Evolutionary conservation across 2,113 vertebrate species (phyloP).

Genomic region (Semnornis frantzii): DNA sequence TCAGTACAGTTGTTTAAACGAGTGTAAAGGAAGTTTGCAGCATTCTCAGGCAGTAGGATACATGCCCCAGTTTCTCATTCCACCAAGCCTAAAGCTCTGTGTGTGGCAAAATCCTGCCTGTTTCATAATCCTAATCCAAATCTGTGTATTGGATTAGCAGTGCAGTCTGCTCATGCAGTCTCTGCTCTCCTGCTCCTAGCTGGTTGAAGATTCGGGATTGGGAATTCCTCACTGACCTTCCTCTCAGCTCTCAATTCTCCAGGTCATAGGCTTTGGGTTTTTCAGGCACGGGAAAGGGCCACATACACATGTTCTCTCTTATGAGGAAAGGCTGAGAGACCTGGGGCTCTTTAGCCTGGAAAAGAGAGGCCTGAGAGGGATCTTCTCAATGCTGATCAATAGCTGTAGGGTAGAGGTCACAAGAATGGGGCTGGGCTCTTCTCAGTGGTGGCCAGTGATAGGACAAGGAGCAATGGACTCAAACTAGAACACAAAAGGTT

Average conservation of each 20-base stretch:
- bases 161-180: neutral
- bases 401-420: too few relatives aligned
- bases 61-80: neutral
- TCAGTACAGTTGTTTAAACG: slow-evolving; percentile 14
- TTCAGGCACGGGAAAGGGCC: neutral
- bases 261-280: neutral
- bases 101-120: neutral
- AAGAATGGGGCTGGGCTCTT: too few relatives aligned
- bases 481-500: too few relatives aligned
- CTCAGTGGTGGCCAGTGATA: too few relatives aligned
- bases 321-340: too few relatives aligned
- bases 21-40: slow-evolving; percentile 33
- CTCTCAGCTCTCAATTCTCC: neutral
- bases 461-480: too few relatives aligned
- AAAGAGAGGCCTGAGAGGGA: too few relatives aligned
- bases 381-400: too few relatives aligned
- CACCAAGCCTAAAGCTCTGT: neutral
- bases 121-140: neutral
- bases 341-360: too few relatives aligned
- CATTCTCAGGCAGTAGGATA: slow-evolving; percentile 34
- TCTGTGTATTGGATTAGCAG: neutral
- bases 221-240: neutral
- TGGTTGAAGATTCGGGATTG: neutral
- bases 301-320: too few relatives aligned
- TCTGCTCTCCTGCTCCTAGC: neutral